These are phyloP conservation scores for Scaptomyza reducta DNA, from an alignment of 2,888 invertebrate species.

Conservation along the genomic window DNA sequence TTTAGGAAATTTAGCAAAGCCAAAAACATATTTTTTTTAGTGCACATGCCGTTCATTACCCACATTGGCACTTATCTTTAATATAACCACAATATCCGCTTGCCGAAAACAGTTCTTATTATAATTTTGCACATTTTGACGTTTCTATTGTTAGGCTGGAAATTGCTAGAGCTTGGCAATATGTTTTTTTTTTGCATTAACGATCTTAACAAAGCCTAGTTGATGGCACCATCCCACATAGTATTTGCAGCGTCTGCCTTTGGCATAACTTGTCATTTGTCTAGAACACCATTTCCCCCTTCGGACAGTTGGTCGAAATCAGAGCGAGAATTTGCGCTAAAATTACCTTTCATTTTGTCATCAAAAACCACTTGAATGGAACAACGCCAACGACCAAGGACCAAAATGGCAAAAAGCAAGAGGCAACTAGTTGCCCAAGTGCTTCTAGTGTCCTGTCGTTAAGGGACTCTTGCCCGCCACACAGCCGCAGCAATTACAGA, in stretches of 20 bases:
- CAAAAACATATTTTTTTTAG: background rate
- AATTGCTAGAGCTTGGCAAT: slow-evolving; percentile 47
- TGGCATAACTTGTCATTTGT: slow-evolving; percentile 79
- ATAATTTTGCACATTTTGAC: slow-evolving; percentile 59
- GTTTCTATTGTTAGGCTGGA: slow-evolving; percentile 18
- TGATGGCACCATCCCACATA: slow-evolving; percentile 20
- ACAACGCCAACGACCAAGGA: slow-evolving; percentile 27
- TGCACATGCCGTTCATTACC: background rate
- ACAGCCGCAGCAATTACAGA: slow-evolving; percentile 68
- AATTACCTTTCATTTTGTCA: slow-evolving; percentile 84
- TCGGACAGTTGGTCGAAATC: slow-evolving; percentile 51
- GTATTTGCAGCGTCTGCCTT: slow-evolving; percentile 41
- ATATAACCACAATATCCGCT: slow-evolving; percentile 73
- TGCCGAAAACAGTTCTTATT: slow-evolving; percentile 61
- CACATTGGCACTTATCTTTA: slow-evolving; percentile 52
- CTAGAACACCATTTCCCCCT: slow-evolving; percentile 44
- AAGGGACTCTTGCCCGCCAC: slow-evolving; percentile 56
- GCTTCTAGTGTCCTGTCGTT: slow-evolving; percentile 46
- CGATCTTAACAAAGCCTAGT: slow-evolving; percentile 64
- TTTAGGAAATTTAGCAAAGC: background rate
- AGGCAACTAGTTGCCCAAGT: slow-evolving; percentile 43
- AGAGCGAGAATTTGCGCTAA: slow-evolving; percentile 71
- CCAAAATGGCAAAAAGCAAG: slow-evolving; percentile 8
- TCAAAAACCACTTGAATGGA: slow-evolving; percentile 83
- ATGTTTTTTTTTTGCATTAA: slow-evolving; percentile 51